Base-by-base conservation (phyloP, 2,113 vertebrate genomes). In the Cololabis saira region DNA sequence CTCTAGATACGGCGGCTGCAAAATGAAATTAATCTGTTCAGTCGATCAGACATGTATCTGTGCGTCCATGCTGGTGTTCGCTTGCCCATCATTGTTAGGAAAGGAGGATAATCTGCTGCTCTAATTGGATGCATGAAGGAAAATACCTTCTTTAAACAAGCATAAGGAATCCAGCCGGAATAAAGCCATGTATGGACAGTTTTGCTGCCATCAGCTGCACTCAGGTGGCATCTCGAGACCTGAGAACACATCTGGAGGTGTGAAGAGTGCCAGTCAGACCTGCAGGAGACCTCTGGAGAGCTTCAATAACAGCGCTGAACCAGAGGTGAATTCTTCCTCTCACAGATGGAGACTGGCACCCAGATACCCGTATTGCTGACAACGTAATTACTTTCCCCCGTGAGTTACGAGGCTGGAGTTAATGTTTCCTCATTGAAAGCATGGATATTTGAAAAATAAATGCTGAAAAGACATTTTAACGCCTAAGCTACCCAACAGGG, bases 51-150 rank as follows among this genome's bases (percentile, higher is more conserved):
- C 17, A 58, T 41, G 48, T 43, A 55, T 66, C 49, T 13, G 45
- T 59, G 62, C 12, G 61, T 61, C 70, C 37, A 44, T 19, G 75
- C 33, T 7, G 43, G 33, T 9, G 41, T 11, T n/a, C 22, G 58
- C 67, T 58, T 72, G 15, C 17, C 47, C 18, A 10, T 56, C 15
- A 55, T 65, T 4, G 2, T 43, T 45, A 27, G 55, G 13, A 44
- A 61, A 21, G 19, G 10, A 18, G 12, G 40, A 61, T 24, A 21
- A 67, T 73, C 44, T 52, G 50, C 10, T 2, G 14, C 5, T 14
- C 40, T 79, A 67, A 74, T 65, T 67, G 71, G 33, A 21, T 49
- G 50, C 19, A 55, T 59, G 70, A 76, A 71, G 59, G 65, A 53
- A 21, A 44, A 67, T 61, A 47, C 2, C 2, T 27, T 27, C 2